Evolutionary conservation across 2,888 invertebrate species (phyloP).

Genomic region (Drosophila formosana): DNA sequence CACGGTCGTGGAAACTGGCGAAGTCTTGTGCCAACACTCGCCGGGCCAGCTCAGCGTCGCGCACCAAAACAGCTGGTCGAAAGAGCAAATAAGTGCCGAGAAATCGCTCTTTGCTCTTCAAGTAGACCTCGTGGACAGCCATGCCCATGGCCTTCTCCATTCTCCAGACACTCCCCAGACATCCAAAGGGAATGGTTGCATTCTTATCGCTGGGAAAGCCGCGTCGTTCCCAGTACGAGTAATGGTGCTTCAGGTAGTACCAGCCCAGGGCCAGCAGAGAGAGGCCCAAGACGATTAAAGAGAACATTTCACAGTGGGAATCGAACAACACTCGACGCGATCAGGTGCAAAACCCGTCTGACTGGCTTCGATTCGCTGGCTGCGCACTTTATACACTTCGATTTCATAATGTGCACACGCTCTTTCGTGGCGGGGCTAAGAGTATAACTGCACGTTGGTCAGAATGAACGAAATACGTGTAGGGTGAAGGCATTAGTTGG

Average conservation of each 20-base stretch:
- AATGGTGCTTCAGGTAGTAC: constrained; percentile 65
- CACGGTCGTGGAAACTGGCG: constrained; percentile 88
- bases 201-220: constrained; percentile 86
- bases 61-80: constrained; percentile 87
- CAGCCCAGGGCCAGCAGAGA: constrained; percentile 44
- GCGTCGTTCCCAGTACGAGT: constrained; percentile 86
- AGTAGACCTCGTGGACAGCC: constrained; percentile 87
- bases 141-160: constrained; percentile 87
- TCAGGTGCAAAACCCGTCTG: constrained; percentile 37
- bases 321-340: constrained; percentile 3
- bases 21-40: constrained; percentile 88
- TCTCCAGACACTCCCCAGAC: constrained; percentile 86
- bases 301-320: constrained; percentile 34
- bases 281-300: constrained; percentile 17
- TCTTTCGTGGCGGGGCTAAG: constrained; percentile 20
- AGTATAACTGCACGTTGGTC: neutral
- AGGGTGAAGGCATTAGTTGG: neutral
- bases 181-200: constrained; percentile 88
- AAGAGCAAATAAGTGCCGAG: constrained; percentile 88
- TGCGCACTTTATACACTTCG: constrained; percentile 30
- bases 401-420: constrained; percentile 35
- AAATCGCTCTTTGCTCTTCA: constrained; percentile 81
- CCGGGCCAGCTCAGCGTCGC: constrained; percentile 88
- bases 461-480: neutral
- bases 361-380: constrained; percentile 11